Evolutionary conservation across 2,888 invertebrate genomes (phyloP).

Genomic region (Gandaritis pyraliata): DNA sequence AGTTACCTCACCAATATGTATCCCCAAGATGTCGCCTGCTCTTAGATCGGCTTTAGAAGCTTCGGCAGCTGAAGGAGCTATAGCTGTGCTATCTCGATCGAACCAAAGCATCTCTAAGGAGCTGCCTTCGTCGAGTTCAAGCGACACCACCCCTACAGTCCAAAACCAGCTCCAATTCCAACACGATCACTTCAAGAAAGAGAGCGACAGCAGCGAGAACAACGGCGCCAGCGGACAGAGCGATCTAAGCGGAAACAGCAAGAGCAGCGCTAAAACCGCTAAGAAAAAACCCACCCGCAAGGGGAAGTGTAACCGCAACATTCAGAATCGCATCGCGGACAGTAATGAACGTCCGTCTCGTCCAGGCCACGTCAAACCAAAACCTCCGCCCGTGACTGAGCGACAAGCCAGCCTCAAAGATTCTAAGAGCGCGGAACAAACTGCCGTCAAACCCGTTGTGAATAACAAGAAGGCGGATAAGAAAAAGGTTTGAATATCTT

Average conservation of each 20-base stretch:
- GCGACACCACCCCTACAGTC: slow-evolving; percentile 86
- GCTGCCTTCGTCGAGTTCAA: slow-evolving; percentile 69
- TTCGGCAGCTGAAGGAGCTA: not conserved
- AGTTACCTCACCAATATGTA: not conserved
- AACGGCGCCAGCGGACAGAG: slow-evolving; percentile 46
- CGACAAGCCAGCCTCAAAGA: slow-evolving; percentile 42
- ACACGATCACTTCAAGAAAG: slow-evolving; percentile 71
- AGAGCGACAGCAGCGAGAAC: slow-evolving; percentile 44
- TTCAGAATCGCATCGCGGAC: not conserved
- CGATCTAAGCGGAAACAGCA: not conserved
- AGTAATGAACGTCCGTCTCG: not conserved
- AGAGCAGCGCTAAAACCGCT: slow-evolving; percentile 14
- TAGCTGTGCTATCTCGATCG: not conserved
- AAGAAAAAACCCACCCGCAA: slow-evolving; percentile 1
- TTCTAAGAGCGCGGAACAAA: slow-evolving; percentile 68
- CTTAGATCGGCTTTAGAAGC: not conserved
- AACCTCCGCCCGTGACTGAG: too few species aligned
- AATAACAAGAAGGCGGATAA: slow-evolving; percentile 60
- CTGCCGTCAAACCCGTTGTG: slow-evolving; percentile 63
- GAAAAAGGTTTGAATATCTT: slow-evolving; percentile 55
- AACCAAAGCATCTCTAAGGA: too few species aligned
- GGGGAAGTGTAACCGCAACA: slow-evolving; percentile 9
- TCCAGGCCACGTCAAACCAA: too few species aligned
- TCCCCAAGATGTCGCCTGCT: not conserved
- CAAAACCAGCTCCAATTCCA: slow-evolving; percentile 66